Evolutionary conservation across 2,797 vertebrate genomes (phyloP), one percentile per base, ranked within the genome.

Genomic region (Brotula barbata): DNA sequence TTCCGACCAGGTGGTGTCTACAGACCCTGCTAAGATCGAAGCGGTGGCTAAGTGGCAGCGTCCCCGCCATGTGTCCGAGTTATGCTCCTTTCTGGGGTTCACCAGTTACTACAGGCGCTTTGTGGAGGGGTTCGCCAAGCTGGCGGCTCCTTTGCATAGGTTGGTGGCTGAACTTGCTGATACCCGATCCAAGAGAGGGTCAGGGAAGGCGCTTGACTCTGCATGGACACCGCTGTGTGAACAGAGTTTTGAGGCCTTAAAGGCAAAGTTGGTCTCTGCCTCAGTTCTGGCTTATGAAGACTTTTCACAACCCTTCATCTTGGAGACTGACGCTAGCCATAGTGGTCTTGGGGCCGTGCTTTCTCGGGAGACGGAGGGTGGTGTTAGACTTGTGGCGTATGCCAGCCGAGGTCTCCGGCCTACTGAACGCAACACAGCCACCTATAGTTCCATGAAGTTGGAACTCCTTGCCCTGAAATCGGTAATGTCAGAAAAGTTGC

Each of bases 401-500:
- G 53, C 53, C 1, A 42, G 58, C 34, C 3, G 53, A 2, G 37
- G 58, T 1, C 16, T 68, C 0, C 16, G 14, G 7, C 22, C 48
- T 5, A 19, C 43, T 6, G 66, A 69, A 17, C 12, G 39, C 3
- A 43, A 64, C 7, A 51, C 45, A 25, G 0, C 1, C 0, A 68
- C 50, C 2, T 64, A 70, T 4, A 70, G 67, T 4, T 70, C 46
- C 3, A 64, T 65, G 43, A 65, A 65, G 3, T 21, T 60, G 4
- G 54, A 53, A 6, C 21, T 71, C 5, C 13, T 63, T 25, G 41
- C 36, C 0, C 36, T 71, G 1, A 64, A 71, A 16, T 58, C 47
- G 55, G 55, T 43, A 0, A 60, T 77, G 55, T 11, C 43, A 0
- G 55, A 71, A 1, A 60, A 71, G 1, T 44, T 71, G 1, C 3